Evolutionary conservation across 2,113 vertebrate genomes (phyloP).

Genomic region (Felis chaus): DNA sequence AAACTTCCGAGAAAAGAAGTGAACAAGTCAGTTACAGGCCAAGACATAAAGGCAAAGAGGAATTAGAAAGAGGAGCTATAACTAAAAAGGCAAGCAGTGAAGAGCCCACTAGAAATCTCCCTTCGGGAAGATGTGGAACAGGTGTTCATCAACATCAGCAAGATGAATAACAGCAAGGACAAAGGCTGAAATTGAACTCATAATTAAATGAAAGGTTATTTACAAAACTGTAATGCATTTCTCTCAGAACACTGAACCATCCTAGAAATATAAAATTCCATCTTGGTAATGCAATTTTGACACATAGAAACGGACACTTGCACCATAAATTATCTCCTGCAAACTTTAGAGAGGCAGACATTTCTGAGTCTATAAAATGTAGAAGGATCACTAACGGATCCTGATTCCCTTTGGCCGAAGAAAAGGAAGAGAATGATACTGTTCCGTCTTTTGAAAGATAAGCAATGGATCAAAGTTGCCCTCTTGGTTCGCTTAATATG

Average conservation of each 20-base stretch:
- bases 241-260: neutral
- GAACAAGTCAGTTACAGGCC: slow-evolving; percentile 44
- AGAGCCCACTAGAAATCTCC: neutral
- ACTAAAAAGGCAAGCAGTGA: neutral
- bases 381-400: neutral
- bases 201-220: neutral
- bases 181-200: neutral
- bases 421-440: neutral
- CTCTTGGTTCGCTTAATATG: neutral
- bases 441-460: neutral
- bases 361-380: neutral
- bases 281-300: neutral
- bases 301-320: neutral
- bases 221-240: neutral
- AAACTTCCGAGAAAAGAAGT: neutral
- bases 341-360: neutral
- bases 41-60: slow-evolving; percentile 24
- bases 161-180: neutral
- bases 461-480: neutral
- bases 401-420: neutral
- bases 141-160: neutral
- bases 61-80: neutral
- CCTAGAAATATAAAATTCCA: neutral
- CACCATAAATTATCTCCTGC: neutral
- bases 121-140: neutral